Evolutionary conservation across 35 echinoderm and acorn worm genomes (phyloP), one percentile per base, ranked within the genome.

Genomic region (Lytechinus variegatus): DNA sequence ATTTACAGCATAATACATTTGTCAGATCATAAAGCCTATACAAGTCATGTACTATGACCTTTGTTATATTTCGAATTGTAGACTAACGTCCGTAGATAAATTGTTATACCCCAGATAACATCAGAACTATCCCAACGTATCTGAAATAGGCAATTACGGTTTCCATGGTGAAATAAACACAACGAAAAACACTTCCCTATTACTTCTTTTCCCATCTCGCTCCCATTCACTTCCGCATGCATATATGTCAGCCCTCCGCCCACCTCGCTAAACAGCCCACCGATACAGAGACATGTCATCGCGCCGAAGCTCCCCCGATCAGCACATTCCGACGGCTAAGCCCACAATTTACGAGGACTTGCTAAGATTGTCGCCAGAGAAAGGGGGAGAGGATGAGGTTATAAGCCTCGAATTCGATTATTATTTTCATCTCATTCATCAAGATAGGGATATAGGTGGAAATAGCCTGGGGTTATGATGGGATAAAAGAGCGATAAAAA

Each of bases 291-390:
- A 79, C 66, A 79, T 79, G 66, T 79, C 66, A 79, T 19, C 66
- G 66, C 66, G 66, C 66, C 66, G 19, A 79, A 79, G 66, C 66
- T 79, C 66, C 66, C 14, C 66, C 66, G 66, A 79, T 79, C 66
- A n/a, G 66, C 66, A 79, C 66, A 79, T 79, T 79, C 66, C 66
- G n/a, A 79, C 66, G 66, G 21, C 33, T 79, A 79, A 79, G 66
- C 66, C 66, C 66, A 79, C 66, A 79, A 79, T 79, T 79, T 79
- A 79, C 66, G 66, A 79, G 66, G 66, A 27, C 66, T 24, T 79
- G 66, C 66, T 19, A 79, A 79, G 66, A 79, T 79, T 79, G 66
- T 79, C 66, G 66, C 66, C 66, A 24, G 66, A 4, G 66, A 6
- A 79, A 24, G 61, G n/a, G n/a, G 19, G 19, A 9, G n/a, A 79